phyloP scores from a whole-genome alignment of 2,797 vertebrate species.

The Spinus olivaceus region DNA sequence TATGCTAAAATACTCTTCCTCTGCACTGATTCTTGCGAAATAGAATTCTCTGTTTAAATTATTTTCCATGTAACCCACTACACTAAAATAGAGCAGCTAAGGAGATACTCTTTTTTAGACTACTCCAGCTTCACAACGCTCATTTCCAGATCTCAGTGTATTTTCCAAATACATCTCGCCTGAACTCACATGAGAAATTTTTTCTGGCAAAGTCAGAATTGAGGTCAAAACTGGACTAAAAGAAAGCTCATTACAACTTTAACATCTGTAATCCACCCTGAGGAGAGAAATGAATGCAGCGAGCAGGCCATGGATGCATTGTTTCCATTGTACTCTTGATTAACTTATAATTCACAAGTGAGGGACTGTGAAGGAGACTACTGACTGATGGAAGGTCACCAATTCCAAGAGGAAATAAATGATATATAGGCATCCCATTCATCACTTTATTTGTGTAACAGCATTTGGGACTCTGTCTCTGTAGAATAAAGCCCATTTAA shows the following conservation, averaged over 20 bases:
- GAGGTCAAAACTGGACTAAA: constrained; percentile 61
- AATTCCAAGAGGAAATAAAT: constrained; percentile 66
- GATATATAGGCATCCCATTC: constrained; percentile 44
- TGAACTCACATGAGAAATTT: constrained; percentile 13
- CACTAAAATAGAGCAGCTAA: neutral
- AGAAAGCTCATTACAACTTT: constrained; percentile 64
- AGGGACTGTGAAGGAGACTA: constrained; percentile 62
- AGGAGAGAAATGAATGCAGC: constrained; percentile 34
- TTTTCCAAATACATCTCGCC: neutral
- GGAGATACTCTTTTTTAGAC: neutral
- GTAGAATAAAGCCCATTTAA: constrained; percentile 35
- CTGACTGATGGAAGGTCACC: constrained; percentile 59
- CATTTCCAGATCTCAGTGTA: neutral
- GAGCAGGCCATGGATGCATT: constrained; percentile 13
- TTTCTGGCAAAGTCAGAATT: constrained; percentile 54
- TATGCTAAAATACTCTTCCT: neutral
- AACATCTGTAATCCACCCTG: constrained; percentile 59
- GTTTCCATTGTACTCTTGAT: constrained; percentile 63
- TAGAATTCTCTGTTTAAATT: neutral
- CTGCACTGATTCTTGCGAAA: neutral
- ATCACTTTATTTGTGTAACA: constrained; percentile 47
- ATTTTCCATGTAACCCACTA: neutral
- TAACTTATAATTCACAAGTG: constrained; percentile 63
- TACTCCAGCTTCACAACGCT: neutral
- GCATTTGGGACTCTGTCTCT: constrained; percentile 14